Evolutionary conservation across 1,140 invertebrate species (phyloP), one percentile per base, ranked within the genome.

Genomic region (Drosophila malerkotliana): DNA sequence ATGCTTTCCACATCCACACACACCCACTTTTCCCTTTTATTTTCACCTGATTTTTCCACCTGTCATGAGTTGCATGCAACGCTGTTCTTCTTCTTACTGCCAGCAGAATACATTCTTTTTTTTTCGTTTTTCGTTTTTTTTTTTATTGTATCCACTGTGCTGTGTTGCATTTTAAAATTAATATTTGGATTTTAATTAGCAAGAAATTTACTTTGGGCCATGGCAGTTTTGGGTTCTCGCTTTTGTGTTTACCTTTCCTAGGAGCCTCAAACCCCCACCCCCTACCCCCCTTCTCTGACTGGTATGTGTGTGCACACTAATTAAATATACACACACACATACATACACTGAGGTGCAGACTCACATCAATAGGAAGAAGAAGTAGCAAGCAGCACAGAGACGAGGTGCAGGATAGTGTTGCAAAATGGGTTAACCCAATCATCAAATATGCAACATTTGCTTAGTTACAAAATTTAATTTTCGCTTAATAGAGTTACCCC

Each of bases 171-270:
- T 88, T 88, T 83, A 79, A 88, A 88, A 83, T 88, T 88, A 88
- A 88, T 88, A 88, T 88, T 88, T 88, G 83, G 83, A 88, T 88
- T 88, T 88, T 88, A 88, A 88, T 88, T 88, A 88, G 83, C 83
- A 88, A 77, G 83, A 87, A 87, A 87, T 82, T 87, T 87, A 79
- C 83, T 88, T 87, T 87, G 82, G 81, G 78, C 60, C 67, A 68
- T 80, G 82, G 77, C 61, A 85, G 81, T 75, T 85, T 68, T 66
- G 64, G 52, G 62, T 45, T 77, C 77, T 77, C 72, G 48, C 69
- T 73, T 74, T 68, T 84, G 75, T 85, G 82, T 85, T 85, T 85
- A 72, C 82, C 84, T 87, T 85, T 64, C 48, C 67, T 69, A 41
- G 51, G 51, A 69, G 67, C 52, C 48, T 52, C 4, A 12, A 34